These are phyloP conservation scores for Lagria hirta DNA, from an alignment of 2,888 invertebrate genomes.

Conservation along the genomic window DNA sequence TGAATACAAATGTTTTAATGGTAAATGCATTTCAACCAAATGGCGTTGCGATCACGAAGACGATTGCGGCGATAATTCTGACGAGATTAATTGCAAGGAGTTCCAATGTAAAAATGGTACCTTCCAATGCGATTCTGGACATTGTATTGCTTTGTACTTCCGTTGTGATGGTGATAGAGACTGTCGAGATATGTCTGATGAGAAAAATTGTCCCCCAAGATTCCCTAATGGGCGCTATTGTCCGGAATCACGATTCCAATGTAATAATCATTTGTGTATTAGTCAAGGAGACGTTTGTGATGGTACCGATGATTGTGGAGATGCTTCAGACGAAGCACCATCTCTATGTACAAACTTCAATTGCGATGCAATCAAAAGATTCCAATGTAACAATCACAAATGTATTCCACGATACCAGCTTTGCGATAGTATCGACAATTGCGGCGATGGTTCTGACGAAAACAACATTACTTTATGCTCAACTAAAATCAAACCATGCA, in stretches of 20 bases:
- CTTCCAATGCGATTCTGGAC: slow-evolving; percentile 90
- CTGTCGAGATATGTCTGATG: slow-evolving; percentile 87
- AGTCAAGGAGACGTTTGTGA: slow-evolving; percentile 88
- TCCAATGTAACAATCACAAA: slow-evolving; percentile 88
- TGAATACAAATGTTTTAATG: slow-evolving; percentile 82
- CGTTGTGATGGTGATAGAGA: slow-evolving; percentile 88
- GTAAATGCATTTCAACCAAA: slow-evolving; percentile 86
- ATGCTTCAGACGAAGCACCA: slow-evolving; percentile 83
- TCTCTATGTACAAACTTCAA: slow-evolving; percentile 81
- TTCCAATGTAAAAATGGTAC: slow-evolving; percentile 87
- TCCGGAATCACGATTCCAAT: slow-evolving; percentile 87
- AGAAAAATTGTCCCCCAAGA: slow-evolving; percentile 84
- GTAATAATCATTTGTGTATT: slow-evolving; percentile 89
- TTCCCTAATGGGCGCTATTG: slow-evolving; percentile 87
- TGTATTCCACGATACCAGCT: slow-evolving; percentile 84
- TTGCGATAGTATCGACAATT: slow-evolving; percentile 91
- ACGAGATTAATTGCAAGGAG: slow-evolving; percentile 80
- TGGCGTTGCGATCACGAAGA: slow-evolving; percentile 97
- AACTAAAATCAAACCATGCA: slow-evolving; percentile 73
- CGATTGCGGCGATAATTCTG: slow-evolving; percentile 94
- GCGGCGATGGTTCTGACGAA: slow-evolving; percentile 93
- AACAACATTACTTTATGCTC: slow-evolving; percentile 91
- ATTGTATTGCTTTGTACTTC: slow-evolving; percentile 88
- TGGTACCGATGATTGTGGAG: slow-evolving; percentile 91
- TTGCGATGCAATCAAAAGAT: slow-evolving; percentile 79